Base-by-base conservation (phyloP, 2,113 vertebrate species). In the Tor tambroides region DNA sequence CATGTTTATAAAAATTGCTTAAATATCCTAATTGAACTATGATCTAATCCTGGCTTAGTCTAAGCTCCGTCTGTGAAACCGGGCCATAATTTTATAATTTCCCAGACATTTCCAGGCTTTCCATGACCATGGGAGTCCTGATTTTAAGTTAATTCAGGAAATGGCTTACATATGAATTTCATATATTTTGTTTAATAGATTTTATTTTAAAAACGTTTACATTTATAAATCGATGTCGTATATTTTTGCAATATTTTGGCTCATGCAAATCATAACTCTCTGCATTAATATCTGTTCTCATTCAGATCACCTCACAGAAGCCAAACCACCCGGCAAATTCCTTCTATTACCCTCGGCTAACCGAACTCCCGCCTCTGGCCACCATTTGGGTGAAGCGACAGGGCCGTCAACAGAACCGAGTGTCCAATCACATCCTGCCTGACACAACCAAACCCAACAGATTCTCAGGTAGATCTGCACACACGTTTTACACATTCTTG, bases 251-350 rank as follows among this genome's bases (percentile, higher is more conserved):
- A 35, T 56, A 8, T 51, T 30, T 46, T 84, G 86, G 23, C 89
- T 38, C 14, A 41, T n/a, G 38, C 35, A 74, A 43, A 43, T 43
- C 11, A 26, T 10, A 14, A 26, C 4, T 46, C 23, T 23, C 9
- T n/a, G 35, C 21, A 43, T 43, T 6, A 43, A 3, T n/a, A 9
- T 69, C 65, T 61, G n/a, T 80, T 80, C 0, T 85, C 54, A 9
- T 88, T 46, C 87, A 95, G 94, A 95, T 96, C 89, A 96, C 95
- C 1, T 94, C 94, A 80, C 94, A 96, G 90, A 93, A 94, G 90
- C 95, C 95, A 7, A 95, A 95, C 89, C 95, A 96, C 88, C 95
- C 95, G 0, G 95, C 93, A 67, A 95, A 95, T 90, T 96, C 95
- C 43, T 96, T 96, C 91, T 95, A 90, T 91, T 96, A 95, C 85